A percentile compares a stretch with the other conserved stretches of the same genome.
phyloP scores from a whole-genome alignment of 2,888 invertebrate species.

The Aporophyla nigra region DNA sequence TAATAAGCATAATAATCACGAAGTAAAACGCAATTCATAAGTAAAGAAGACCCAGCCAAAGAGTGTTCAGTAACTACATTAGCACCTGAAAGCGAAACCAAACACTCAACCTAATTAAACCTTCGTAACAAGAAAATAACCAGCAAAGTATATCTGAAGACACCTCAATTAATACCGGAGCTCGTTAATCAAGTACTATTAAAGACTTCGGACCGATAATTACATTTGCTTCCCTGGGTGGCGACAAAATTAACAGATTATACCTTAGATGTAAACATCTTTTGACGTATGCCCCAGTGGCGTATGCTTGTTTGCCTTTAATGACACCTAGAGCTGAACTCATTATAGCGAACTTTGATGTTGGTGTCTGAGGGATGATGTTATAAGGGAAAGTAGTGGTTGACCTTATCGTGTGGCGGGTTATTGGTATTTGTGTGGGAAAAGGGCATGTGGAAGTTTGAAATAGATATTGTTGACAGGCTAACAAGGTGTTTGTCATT shows the following conservation, averaged over 20 bases:
- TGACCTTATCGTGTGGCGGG: constrained; percentile 14
- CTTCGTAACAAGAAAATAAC: constrained; percentile 43
- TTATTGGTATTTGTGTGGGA: neutral
- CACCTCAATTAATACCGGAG: constrained; percentile 60
- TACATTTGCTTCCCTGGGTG: constrained; percentile 65
- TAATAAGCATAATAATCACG: neutral
- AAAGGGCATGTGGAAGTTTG: neutral
- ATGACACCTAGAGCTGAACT: constrained; percentile 55
- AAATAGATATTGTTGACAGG: constrained; percentile 37
- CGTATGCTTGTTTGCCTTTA: constrained; percentile 62
- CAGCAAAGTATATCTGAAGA: constrained; percentile 46
- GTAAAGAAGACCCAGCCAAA: neutral
- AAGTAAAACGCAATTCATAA: neutral
- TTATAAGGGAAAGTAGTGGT: constrained; percentile 16
- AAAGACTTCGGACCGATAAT: constrained; percentile 70
- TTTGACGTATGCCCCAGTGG: constrained; percentile 67
- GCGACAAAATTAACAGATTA: constrained; percentile 72
- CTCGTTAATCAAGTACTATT: constrained; percentile 71
- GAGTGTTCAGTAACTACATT: constrained; percentile 24
- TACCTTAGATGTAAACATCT: constrained; percentile 63
- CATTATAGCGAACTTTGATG: constrained; percentile 56
- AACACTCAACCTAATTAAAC: constrained; percentile 39
- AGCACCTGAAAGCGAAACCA: constrained; percentile 35
- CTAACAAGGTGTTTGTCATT: constrained; percentile 5
- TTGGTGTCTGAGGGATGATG: constrained; percentile 29